Evolutionary conservation across 2,888 invertebrate genomes (phyloP), one percentile per base, ranked within the genome.

Genomic region (Ptychoptera albimana): DNA sequence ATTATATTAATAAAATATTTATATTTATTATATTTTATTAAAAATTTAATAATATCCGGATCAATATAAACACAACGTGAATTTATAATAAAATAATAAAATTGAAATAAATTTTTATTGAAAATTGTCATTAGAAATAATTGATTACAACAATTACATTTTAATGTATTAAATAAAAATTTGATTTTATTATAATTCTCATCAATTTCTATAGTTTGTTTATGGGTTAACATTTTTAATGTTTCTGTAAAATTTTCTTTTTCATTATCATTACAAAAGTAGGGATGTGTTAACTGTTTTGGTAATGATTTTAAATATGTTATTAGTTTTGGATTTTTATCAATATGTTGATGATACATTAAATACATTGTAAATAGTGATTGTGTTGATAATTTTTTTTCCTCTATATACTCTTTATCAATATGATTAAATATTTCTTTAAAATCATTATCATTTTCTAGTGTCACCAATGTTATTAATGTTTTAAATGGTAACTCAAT

Each of bases 61-160:
- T 79, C 72, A 53, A 85, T 69, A 60, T 79, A 88, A 13, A 92
- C 82, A 56, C 82, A 81, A 57, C 92, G 74, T 6, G 88, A 85
- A 61, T 91, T 89, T 1, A 92, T 83, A 52, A 79, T 76, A 57
- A 81, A 81, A 68, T 85, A 89, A 10, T 82, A 82, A 84, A 85
- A 87, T 54, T 74, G 73, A 61, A 78, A 89, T 39, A 64, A 57
- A 31, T 69, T 60, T 46, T 72, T 63, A 32, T 67, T 68, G 52
- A 80, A 71, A 54, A 74, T 67, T n/a, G n/a, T n/a, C n/a, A n/a
- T n/a, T n/a, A n/a, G n/a, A n/a, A n/a, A n/a, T n/a, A n/a, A n/a
- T n/a, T n/a, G n/a, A n/a, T 63, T 54, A 53, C 68, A 68, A 66
- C 70, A 72, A 57, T 53, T 49, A 50, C 61, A 61, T 58, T 57